Conservation (phyloP, 2,888 invertebrate genomes). For the Pristionchus exspectatus region DNA sequence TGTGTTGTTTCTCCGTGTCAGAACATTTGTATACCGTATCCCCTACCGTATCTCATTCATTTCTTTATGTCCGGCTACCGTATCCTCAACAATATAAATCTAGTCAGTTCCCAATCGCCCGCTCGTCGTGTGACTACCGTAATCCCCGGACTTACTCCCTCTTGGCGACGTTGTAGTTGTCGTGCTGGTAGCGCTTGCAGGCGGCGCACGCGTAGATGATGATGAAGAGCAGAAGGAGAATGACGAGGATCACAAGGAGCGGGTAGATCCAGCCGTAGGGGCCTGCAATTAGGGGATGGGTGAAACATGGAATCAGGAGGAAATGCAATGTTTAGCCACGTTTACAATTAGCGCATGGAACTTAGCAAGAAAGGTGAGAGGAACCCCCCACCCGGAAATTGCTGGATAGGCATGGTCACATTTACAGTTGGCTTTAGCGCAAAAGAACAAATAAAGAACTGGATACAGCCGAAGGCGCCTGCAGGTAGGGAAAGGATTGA, state of each 20-base stretch:
- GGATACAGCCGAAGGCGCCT: no score
- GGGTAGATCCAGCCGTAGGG: constrained; percentile 72
- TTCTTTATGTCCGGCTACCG: background rate
- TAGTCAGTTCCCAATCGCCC: background rate
- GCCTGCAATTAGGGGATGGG: constrained; percentile 59
- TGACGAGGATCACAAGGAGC: constrained; percentile 73
- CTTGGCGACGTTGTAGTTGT: constrained; percentile 75
- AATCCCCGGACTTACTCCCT: constrained; percentile 64
- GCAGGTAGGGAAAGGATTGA: no score
- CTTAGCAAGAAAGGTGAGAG: no score
- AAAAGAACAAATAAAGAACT: no score
- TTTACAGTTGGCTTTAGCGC: no score
- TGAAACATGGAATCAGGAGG: background rate
- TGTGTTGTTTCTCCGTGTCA: background rate
- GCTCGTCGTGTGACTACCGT: background rate
- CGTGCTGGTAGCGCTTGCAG: constrained; percentile 68
- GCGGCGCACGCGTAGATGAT: constrained; percentile 73
- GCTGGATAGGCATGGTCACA: no score
- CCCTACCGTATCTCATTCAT: background rate
- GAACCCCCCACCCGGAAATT: no score
- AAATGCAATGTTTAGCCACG: background rate
- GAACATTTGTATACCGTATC: background rate
- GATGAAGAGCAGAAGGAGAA: constrained; percentile 72
- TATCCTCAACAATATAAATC: background rate
- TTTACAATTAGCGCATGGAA: no score